Evolutionary conservation across 2,113 vertebrate species (phyloP).

Genomic region (Thermophis baileyi): DNA sequence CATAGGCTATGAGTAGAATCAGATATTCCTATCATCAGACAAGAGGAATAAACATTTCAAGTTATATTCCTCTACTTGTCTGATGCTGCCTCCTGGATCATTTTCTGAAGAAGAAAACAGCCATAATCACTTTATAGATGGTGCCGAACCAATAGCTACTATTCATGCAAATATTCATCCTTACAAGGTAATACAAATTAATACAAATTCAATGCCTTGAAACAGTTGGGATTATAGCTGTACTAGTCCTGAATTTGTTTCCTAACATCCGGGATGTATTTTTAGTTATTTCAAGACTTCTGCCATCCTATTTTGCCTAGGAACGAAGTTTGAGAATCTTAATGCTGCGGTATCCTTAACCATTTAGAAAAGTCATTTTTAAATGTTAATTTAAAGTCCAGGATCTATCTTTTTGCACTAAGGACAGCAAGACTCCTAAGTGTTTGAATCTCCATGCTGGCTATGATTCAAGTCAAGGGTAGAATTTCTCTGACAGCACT

Average conservation of each 20-base stretch:
- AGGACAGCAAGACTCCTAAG: neutral
- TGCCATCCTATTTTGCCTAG: neutral
- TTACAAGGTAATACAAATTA: neutral
- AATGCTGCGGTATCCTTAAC: neutral
- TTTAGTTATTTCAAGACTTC: neutral
- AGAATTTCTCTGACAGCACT: neutral
- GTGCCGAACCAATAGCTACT: neutral
- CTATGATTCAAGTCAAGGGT: neutral
- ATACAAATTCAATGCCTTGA: neutral
- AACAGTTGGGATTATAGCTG: neutral
- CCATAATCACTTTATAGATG: neutral
- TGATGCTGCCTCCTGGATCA: neutral
- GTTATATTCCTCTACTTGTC: neutral
- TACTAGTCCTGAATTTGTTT: neutral
- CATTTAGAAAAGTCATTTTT: neutral
- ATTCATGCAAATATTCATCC: neutral
- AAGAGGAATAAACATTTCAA: slow-evolving; percentile 19
- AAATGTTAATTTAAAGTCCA: neutral
- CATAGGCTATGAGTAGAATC: slow-evolving; percentile 15
- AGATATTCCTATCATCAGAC: neutral
- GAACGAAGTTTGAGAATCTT: neutral
- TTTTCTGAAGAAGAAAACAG: neutral
- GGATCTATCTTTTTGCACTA: neutral
- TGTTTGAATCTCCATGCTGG: neutral
- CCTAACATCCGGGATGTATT: neutral